These are phyloP conservation scores for Melanaphis sacchari DNA, from an alignment of 1,140 invertebrate genomes.

Conservation along the genomic window DNA sequence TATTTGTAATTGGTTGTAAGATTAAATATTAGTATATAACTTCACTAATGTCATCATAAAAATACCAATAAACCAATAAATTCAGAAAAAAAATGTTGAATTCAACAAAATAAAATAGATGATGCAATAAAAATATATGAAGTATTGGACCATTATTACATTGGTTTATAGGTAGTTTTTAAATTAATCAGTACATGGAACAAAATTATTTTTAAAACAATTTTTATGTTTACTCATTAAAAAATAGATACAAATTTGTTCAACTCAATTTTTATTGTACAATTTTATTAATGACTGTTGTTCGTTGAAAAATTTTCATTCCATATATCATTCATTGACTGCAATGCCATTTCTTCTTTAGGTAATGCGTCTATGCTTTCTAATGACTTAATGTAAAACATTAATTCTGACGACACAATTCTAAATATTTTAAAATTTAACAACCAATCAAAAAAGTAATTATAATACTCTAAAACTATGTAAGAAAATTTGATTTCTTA, in stretches of 20 bases:
- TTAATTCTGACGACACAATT: slow-evolving; percentile 92
- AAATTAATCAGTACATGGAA: neutral
- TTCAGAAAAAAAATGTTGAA: neutral
- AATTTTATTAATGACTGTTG: slow-evolving; percentile 23
- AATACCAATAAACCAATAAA: slow-evolving; percentile 26
- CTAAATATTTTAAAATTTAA: slow-evolving; percentile 64
- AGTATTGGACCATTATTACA: neutral
- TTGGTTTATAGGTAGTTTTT: slow-evolving; percentile 21
- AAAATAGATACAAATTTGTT: slow-evolving; percentile 45
- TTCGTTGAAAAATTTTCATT: slow-evolving; percentile 58
- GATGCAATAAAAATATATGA: neutral
- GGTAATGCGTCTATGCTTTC: slow-evolving; percentile 84
- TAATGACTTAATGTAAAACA: slow-evolving; percentile 93
- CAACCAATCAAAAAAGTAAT: neutral
- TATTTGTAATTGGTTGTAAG: neutral
- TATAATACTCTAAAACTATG: neutral
- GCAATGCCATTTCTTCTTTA: slow-evolving; percentile 74
- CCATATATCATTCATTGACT: slow-evolving; percentile 83
- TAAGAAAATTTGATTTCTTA: neutral
- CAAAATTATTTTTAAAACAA: slow-evolving; percentile 15
- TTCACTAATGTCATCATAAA: neutral
- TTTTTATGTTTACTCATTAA: neutral
- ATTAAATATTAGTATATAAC: neutral
- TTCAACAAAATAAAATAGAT: neutral
- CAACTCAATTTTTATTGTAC: slow-evolving; percentile 7